These are phyloP conservation scores for Ceriagrion tenellum DNA, from an alignment of 2,888 invertebrate species.

Conservation along the genomic window DNA sequence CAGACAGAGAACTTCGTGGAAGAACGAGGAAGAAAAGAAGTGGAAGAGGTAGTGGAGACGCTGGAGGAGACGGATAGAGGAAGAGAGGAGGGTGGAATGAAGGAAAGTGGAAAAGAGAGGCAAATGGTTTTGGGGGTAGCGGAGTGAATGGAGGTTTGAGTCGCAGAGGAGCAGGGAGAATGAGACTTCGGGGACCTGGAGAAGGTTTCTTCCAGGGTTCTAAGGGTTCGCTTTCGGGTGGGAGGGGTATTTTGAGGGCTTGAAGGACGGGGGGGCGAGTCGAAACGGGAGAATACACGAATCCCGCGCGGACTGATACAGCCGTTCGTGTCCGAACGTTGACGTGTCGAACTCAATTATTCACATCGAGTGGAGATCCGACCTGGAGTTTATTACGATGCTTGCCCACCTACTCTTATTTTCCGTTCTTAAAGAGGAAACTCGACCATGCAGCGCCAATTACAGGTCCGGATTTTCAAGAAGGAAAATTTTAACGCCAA, in stretches of 20 bases:
- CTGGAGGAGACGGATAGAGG: not conserved
- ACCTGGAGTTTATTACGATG: not conserved
- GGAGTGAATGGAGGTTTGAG: not conserved
- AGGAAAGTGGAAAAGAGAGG: not conserved
- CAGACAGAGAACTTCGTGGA: not conserved
- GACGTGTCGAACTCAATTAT: constrained; percentile 25
- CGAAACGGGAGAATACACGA: not conserved
- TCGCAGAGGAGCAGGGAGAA: not conserved
- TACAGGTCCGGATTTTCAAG: not conserved
- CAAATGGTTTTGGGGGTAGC: not conserved
- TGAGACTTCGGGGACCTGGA: not conserved
- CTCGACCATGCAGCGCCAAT: not conserved
- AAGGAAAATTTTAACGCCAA: no score
- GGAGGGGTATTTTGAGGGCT: not conserved
- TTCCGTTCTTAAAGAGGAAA: not conserved
- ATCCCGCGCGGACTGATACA: constrained; percentile 5
- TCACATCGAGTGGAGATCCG: not conserved
- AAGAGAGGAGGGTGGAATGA: not conserved
- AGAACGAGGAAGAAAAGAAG: not conserved
- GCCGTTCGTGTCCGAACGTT: constrained; percentile 36
- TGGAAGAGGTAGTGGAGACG: not conserved
- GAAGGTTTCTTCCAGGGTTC: not conserved
- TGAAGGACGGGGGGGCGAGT: not conserved
- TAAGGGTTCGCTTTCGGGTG: not conserved
- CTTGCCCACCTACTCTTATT: not conserved